Conservation (phyloP, 2,888 invertebrate species). For the Sesia apiformis region DNA sequence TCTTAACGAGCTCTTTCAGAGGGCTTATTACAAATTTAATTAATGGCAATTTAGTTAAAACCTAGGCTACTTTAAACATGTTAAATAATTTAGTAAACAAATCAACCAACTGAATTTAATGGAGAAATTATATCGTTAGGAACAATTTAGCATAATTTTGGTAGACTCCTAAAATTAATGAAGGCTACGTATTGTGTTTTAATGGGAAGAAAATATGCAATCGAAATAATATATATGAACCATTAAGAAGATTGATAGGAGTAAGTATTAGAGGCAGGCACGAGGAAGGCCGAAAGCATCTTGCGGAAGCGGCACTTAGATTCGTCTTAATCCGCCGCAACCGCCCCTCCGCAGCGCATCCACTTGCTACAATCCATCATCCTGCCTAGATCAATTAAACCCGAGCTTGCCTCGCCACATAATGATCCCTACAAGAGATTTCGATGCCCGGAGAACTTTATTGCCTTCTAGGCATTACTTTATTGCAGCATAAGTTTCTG, state of each 20-base stretch:
- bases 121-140: background rate
- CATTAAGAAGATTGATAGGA: constrained; percentile 15
- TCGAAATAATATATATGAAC: background rate
- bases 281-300: constrained; percentile 15
- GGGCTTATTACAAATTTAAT: constrained; percentile 43
- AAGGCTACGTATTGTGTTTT: background rate
- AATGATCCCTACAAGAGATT: constrained; percentile 23
- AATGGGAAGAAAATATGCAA: background rate
- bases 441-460: constrained; percentile 12
- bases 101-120: background rate
- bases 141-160: background rate
- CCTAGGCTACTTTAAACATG: background rate
- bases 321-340: constrained; percentile 33
- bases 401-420: constrained; percentile 22
- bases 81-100: constrained; percentile 3
- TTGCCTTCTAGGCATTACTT: background rate
- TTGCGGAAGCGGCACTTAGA: constrained; percentile 29
- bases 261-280: constrained; percentile 12
- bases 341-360: constrained; percentile 16
- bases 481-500: no score
- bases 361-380: constrained; percentile 38
- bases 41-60: constrained; percentile 28
- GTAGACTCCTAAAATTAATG: no score
- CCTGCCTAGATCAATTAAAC: constrained; percentile 49
- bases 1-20: constrained; percentile 44